Base-by-base conservation (phyloP, 2,888 invertebrate species). In the Drosophila hamatofila region DNA sequence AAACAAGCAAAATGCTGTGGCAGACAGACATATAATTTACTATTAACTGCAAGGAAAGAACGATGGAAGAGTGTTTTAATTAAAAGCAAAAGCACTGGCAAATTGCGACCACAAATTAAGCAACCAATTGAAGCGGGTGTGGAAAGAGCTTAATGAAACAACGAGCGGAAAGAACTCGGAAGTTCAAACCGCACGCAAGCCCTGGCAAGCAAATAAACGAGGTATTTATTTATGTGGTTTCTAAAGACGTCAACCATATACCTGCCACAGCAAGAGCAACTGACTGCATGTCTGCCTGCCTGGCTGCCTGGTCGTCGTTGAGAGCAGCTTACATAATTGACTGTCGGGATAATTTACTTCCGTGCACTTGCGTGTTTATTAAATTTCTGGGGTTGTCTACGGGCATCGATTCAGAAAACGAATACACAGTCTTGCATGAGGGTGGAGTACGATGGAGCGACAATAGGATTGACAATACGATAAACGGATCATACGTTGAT, bases 331-430 rank as follows among this genome's bases (percentile, higher is more conserved):
- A 87, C 83, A 81, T 83, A 83, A 89, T 89, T 75, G 81, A 89
- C 89, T 82, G 87, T 74, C 73, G 72, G 84, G 64, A 87, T 84
- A 88, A 90, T 87, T 80, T 76, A 86, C 84, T 89, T 90, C 89
- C 81, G 79, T 90, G 78, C 77, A 81, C 83, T 90, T 83, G 81
- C 83, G 87, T 91, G 89, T 88, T 89, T 89, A 89, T 89, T 89
- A 89, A 89, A 89, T 90, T 89, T 88, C 80, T 83, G 72, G 87
- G 89, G 80, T 75, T 88, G 88, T 80, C 80, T 78, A 49, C 58
- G 69, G 58, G 73, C 88, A 88, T 89, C 88, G 90, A 88, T 85
- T 88, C 78, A 27, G 35, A 35, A 57, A 56, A 30, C 41, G 33
- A 30, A 61, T 23, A 12, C n/a, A n/a, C 4, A 55, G 44, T 16